Evolutionary conservation across 2,888 invertebrate species (phyloP), one percentile per base, ranked within the genome.

Genomic region (Apocheima hispidaria): DNA sequence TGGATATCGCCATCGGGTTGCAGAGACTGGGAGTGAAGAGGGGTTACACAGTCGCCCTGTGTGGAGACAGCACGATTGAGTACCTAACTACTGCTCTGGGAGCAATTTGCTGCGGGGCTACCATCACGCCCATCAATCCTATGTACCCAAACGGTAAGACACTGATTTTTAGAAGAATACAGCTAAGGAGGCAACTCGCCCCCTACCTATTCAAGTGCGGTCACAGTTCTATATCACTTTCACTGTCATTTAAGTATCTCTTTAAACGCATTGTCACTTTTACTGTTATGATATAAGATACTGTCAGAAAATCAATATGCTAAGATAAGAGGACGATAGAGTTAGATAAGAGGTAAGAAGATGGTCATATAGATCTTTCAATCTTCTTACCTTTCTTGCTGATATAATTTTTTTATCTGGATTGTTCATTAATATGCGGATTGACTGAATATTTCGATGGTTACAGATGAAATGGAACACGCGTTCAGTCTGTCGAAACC

Each of bases 401-500:
- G 5, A 7, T 26, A 1, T 6, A 26, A 26, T 26, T 26, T 26
- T 26, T 26, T 2, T 26, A 26, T 7, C 26, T 6, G 4, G 7
- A 26, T 26, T 26, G 9, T 26, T 7, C 2, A 14, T 16, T 10
- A 12, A 7, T 12, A 40, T 41, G 21, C 20, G 21, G 10, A n/a
- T n/a, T 21, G 41, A 41, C 20, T 6, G 1, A 30, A 26, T 10
- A 14, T 30, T 49, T 48, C 5, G 30, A 2, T 36, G 63, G 60
- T 80, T 79, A 46, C 75, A 86, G 84, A 83, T 71, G 84, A 86
- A 78, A 74, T 84, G 69, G 69, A 65, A 62, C 96, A 96, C 79
- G 94, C 94, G 0, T 75, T 95, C 9, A 94, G 91, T 63, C 92
- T 96, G 65, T 95, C 96, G 0, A 93, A 93, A 71, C 96, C 96